Evolutionary conservation across 2,113 vertebrate genomes (phyloP).

Genomic region (Ceyx cyanopectus): DNA sequence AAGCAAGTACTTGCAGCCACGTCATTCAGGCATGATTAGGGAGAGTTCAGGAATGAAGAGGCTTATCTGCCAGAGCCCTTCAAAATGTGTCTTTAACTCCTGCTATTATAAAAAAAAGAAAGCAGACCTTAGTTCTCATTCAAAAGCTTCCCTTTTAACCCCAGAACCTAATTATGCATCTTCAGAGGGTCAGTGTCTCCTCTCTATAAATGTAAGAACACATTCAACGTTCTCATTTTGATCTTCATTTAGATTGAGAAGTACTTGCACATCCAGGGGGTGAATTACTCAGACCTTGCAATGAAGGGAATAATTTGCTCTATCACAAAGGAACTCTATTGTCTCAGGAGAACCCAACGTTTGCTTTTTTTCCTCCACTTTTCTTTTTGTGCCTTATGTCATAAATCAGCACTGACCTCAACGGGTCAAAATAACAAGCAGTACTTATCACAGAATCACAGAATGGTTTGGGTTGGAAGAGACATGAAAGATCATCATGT

Average conservation of each 20-base stretch:
- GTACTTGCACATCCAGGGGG: not conserved
- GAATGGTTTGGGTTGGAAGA: too few relatives aligned
- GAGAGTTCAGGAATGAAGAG: not conserved
- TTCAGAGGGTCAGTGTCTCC: not conserved
- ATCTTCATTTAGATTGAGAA: not conserved
- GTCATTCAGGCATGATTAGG: rapidly evolving
- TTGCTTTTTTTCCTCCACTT: not conserved
- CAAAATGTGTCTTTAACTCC: not conserved
- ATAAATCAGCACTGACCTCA: not conserved
- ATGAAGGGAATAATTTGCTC: not conserved
- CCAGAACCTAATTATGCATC: not conserved
- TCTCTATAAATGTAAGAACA: not conserved
- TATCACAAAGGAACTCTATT: not conserved
- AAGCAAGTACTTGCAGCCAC: not conserved
- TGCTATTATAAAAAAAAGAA: not conserved
- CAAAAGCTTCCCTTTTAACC: not conserved
- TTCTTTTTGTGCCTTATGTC: not conserved
- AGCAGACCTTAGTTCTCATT: not conserved
- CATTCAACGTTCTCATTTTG: rapidly evolving
- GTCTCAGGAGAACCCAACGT: not conserved
- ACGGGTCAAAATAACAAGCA: not conserved
- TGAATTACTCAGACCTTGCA: not conserved
- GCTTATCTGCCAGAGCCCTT: not conserved
- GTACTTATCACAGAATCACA: too few relatives aligned
- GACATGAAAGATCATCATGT: too few relatives aligned